phyloP scores from a whole-genome alignment of 2,113 vertebrate species.

The Pithys albifrons region DNA sequence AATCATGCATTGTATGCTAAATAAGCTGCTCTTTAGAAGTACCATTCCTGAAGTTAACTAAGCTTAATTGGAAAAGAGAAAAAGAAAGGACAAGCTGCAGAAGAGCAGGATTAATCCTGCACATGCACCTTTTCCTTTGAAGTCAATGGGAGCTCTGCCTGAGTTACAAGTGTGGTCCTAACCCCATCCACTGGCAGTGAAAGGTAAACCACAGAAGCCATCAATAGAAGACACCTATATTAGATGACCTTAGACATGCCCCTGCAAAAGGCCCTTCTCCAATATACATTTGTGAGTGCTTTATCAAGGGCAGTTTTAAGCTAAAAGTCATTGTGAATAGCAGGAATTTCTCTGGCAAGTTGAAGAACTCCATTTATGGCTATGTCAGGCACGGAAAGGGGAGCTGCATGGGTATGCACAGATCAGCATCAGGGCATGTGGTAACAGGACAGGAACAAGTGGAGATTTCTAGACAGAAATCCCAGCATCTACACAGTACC shows the following conservation, averaged over 20 bases:
- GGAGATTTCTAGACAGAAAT: neutral
- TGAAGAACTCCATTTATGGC: constrained; percentile 23
- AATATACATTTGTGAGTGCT: neutral
- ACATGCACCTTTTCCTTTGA: constrained; percentile 23
- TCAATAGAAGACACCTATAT: constrained; percentile 27
- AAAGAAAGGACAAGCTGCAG: neutral
- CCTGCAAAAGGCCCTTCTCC: constrained; percentile 3
- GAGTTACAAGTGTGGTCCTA: constrained; percentile 54
- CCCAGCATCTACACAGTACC: neutral
- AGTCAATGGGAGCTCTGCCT: constrained; percentile 11
- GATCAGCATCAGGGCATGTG: constrained; percentile 3
- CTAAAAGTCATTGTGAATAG: neutral
- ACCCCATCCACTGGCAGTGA: constrained; percentile 59
- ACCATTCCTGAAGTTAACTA: neutral
- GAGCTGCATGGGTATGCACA: neutral
- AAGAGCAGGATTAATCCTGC: constrained; percentile 46
- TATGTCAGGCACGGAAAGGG: neutral
- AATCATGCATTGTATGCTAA: neutral
- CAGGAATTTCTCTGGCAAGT: neutral
- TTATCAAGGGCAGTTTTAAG: neutral
- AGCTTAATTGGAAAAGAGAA: neutral
- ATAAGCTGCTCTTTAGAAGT: constrained; percentile 1
- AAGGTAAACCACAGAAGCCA: constrained; percentile 49
- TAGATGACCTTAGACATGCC: neutral
- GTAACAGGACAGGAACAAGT: neutral